phyloP scores from a whole-genome alignment of 2,797 vertebrate species.

The Anguilla obscura region DNA sequence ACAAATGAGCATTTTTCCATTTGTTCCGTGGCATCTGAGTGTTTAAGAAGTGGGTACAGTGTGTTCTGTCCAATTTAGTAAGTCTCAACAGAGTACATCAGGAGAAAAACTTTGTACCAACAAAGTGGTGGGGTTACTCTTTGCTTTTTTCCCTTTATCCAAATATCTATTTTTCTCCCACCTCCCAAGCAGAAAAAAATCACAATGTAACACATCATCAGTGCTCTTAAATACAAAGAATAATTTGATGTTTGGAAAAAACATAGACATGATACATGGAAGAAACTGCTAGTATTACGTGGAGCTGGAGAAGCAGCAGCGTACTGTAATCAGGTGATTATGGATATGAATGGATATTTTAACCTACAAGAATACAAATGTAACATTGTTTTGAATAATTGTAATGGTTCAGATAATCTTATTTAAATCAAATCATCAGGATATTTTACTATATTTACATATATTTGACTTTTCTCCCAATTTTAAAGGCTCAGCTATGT shows the following conservation, averaged over 20 bases:
- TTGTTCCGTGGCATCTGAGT: constrained; percentile 44
- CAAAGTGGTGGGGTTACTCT: background rate
- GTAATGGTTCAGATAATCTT: too few species aligned
- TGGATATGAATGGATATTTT: background rate
- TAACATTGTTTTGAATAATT: background rate
- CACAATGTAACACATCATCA: background rate
- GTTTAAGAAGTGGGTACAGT: constrained; percentile 24
- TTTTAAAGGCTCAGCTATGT: too few species aligned
- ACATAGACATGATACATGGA: background rate
- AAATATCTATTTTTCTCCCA: background rate
- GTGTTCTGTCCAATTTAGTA: background rate
- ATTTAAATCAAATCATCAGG: background rate
- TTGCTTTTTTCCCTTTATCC: background rate
- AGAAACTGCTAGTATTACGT: background rate
- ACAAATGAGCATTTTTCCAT: constrained; percentile 46
- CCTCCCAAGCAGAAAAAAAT: background rate
- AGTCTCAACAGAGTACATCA: background rate
- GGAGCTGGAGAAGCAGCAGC: background rate
- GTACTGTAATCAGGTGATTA: background rate
- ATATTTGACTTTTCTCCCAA: too few species aligned
- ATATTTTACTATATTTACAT: too few species aligned
- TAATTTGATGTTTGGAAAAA: background rate
- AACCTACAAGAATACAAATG: background rate
- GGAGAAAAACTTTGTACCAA: background rate
- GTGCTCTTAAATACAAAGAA: background rate